Evolutionary conservation across 2,888 invertebrate species (phyloP).

Genomic region (Ophion ventricosus): DNA sequence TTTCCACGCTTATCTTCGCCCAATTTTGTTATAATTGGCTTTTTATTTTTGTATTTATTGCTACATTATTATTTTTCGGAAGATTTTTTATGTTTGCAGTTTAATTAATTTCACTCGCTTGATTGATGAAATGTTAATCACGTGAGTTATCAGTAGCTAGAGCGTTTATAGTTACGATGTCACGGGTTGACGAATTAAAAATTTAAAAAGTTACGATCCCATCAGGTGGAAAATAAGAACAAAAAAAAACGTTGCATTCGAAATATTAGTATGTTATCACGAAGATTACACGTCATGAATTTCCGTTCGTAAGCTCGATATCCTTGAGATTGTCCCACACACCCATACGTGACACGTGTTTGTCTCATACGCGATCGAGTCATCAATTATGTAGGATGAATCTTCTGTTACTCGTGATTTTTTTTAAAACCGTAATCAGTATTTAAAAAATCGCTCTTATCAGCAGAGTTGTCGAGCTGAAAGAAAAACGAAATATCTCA

Average conservation of each 20-base stretch:
- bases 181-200: neutral
- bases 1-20: neutral
- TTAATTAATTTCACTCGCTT: no score
- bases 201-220: neutral
- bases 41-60: no score
- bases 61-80: no score
- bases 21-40: neutral
- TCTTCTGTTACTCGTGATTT: neutral
- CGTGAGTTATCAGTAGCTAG: no score
- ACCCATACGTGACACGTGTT: constrained; percentile 12
- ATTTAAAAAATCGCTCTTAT: no score
- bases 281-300: neutral
- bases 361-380: constrained; percentile 15
- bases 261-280: neutral
- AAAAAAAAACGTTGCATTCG: neutral
- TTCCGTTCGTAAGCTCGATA: neutral
- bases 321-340: constrained; percentile 13
- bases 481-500: neutral
- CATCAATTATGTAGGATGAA: neutral
- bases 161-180: neutral
- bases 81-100: no score
- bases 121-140: no score
- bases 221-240: neutral
- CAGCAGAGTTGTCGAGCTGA: no score
- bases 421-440: neutral